These are phyloP conservation scores for Epicampocera succincta DNA, from an alignment of 2,888 invertebrate genomes.

Conservation along the genomic window DNA sequence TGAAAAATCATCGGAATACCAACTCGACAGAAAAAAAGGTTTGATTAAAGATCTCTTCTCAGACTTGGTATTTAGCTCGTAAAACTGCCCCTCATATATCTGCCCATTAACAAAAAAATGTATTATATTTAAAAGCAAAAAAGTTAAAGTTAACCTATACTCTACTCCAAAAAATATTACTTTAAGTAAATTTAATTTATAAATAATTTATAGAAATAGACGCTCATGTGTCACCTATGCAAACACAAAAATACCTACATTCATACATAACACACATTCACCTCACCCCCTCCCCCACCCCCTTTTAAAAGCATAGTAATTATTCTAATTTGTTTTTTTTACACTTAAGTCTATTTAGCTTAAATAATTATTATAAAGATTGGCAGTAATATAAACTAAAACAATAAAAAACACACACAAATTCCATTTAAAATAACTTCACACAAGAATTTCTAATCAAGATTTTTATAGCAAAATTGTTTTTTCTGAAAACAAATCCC, in stretches of 20 bases:
- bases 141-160: background rate
- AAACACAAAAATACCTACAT: constrained; percentile 9
- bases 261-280: background rate
- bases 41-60: constrained; percentile 14
- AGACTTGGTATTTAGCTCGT: constrained; percentile 45
- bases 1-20: constrained; percentile 55
- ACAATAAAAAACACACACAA: constrained; percentile 13
- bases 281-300: constrained; percentile 17
- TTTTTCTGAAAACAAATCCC: constrained; percentile 10
- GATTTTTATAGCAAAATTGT: constrained; percentile 32
- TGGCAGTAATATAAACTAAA: constrained; percentile 41
- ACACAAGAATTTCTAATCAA: background rate
- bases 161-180: constrained; percentile 26
- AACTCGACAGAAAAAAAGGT: constrained; percentile 25
- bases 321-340: constrained; percentile 59
- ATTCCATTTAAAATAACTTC: constrained; percentile 61
- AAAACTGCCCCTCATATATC: constrained; percentile 12
- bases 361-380: constrained; percentile 52
- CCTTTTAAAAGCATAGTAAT: constrained; percentile 50
- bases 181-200: constrained; percentile 68
- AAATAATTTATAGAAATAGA: constrained; percentile 46
- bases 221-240: constrained; percentile 9
- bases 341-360: constrained; percentile 55
- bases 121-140: constrained; percentile 14
- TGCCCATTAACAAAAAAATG: background rate